A percentile compares a stretch with the other conserved stretches of the same genome.
Conservation (phyloP, 2,113 vertebrate species). For the Promerops cafer region DNA sequence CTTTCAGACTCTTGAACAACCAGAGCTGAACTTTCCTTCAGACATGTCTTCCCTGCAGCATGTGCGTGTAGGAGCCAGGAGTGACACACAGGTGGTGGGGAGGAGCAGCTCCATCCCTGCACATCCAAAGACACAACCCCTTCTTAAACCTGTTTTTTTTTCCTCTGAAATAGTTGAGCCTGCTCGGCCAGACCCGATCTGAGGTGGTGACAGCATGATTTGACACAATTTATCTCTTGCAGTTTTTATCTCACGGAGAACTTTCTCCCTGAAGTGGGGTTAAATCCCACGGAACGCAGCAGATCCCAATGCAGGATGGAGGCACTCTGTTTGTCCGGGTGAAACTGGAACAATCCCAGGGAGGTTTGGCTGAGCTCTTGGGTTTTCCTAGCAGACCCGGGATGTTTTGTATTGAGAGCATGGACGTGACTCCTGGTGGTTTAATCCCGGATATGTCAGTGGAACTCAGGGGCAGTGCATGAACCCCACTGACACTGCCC, state of each 20-base stretch:
- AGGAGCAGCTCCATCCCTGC: neutral
- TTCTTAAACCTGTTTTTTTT: neutral
- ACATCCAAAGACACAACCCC: accelerated
- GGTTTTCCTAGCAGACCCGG: neutral
- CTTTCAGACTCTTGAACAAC: neutral
- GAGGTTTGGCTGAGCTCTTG: neutral
- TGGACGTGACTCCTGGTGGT: accelerated
- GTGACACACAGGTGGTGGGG: accelerated
- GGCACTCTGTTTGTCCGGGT: neutral
- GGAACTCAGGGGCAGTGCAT: neutral
- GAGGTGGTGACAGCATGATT: neutral
- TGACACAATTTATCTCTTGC: neutral
- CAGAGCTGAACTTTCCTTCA: neutral
- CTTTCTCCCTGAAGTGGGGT: neutral
- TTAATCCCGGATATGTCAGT: neutral
- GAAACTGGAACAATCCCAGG: neutral
- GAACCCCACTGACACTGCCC: neutral
- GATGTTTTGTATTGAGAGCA: neutral
- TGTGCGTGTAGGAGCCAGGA: accelerated
- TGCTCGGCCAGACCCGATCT: neutral
- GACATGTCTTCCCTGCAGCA: neutral
- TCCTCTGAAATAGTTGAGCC: neutral
- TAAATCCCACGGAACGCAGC: neutral
- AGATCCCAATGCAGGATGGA: neutral
- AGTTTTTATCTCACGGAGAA: neutral